Evolutionary conservation across 2,797 vertebrate species (phyloP).

Genomic region (Champsocephalus esox): DNA sequence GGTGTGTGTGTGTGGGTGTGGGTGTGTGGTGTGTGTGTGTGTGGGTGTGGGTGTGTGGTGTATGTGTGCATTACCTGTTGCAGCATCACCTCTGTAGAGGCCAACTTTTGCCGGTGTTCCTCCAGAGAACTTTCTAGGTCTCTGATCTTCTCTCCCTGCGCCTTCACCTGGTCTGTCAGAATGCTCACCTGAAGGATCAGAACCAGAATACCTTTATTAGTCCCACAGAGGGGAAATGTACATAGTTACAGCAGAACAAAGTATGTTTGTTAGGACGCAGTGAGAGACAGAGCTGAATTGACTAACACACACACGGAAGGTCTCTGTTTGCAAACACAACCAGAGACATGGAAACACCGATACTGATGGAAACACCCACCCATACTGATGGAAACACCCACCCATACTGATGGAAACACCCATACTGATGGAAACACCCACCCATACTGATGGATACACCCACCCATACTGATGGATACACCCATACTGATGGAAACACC

Average conservation of each 20-base stretch:
- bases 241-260: too few species aligned
- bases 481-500: neutral
- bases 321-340: neutral
- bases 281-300: neutral
- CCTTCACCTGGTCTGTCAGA: constrained; percentile 98
- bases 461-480: neutral
- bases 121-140: constrained; percentile 95
- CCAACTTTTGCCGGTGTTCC: constrained; percentile 93
- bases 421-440: neutral
- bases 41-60: neutral
- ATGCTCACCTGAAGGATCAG: constrained; percentile 90
- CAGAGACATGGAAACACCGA: too few species aligned
- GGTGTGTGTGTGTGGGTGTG: neutral
- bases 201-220: too few species aligned
- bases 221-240: too few species aligned
- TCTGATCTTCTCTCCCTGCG: constrained; percentile 97
- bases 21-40: neutral
- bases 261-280: neutral
- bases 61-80: constrained; percentile 89
- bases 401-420: neutral
- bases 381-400: neutral
- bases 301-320: constrained; percentile 21
- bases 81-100: constrained; percentile 97
- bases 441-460: neutral
- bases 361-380: neutral